Conservation (phyloP, 2,113 vertebrate species). For the Beaufortia kweichowensis region DNA sequence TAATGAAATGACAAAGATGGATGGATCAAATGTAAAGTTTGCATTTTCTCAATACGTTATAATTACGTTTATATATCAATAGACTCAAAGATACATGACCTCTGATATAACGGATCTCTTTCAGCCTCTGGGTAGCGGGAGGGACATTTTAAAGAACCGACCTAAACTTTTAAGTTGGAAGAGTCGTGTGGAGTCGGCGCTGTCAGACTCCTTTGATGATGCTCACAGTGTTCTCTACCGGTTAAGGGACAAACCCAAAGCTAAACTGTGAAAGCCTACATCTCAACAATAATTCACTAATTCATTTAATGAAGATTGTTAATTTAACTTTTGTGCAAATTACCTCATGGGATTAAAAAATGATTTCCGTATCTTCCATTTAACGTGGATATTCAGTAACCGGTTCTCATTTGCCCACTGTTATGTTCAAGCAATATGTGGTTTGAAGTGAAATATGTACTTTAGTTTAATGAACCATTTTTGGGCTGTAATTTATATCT, state of each 20-base stretch:
- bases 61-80: too few species aligned
- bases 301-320: neutral
- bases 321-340: neutral
- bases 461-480: too few species aligned
- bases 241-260: slow-evolving; percentile 61
- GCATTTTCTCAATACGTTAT: too few species aligned
- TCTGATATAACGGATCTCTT: slow-evolving; percentile 26
- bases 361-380: neutral
- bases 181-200: slow-evolving; percentile 63
- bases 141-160: slow-evolving; percentile 67
- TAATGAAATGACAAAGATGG: too few species aligned
- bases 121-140: slow-evolving; percentile 67
- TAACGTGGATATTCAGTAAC: neutral
- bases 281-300: neutral
- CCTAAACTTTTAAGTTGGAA: slow-evolving; percentile 70
- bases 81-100: neutral
- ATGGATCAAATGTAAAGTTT: too few species aligned
- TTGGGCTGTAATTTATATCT: too few species aligned
- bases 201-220: slow-evolving; percentile 62
- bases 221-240: slow-evolving; percentile 68
- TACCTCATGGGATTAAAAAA: too few species aligned
- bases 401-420: neutral
- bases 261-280: slow-evolving; percentile 66
- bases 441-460: neutral
- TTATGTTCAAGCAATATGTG: neutral